Percentiles rank a stretch among this genome's conserved stretches.
phyloP scores from a whole-genome alignment of 2,797 vertebrate species.

The Phrynocephalus forsythii region DNA sequence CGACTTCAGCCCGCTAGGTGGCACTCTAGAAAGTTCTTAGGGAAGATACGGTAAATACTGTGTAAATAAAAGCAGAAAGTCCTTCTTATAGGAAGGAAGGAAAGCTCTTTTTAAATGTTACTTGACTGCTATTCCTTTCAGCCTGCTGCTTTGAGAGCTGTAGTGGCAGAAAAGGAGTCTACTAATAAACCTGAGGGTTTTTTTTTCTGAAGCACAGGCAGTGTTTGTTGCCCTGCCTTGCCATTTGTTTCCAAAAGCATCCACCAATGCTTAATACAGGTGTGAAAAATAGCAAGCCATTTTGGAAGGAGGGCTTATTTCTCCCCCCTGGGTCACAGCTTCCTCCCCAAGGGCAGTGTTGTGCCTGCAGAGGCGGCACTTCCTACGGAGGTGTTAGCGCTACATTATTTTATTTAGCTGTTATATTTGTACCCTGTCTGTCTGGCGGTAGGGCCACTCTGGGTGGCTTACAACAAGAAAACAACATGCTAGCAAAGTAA shows the following conservation, averaged over 20 bases:
- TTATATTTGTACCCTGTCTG: too few relatives aligned
- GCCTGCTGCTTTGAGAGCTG: neutral
- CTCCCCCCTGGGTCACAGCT: too few relatives aligned
- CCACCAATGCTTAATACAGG: neutral
- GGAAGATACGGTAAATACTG: neutral
- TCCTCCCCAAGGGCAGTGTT: too few relatives aligned
- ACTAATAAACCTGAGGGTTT: neutral
- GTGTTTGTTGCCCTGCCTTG: neutral
- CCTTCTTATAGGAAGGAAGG: conserved; percentile 3
- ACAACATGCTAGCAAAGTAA: too few relatives aligned
- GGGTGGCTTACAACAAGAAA: too few relatives aligned
- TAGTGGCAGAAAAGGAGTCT: neutral
- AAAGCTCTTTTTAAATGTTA: neutral
- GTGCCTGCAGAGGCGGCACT: too few relatives aligned
- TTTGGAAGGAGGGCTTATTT: too few relatives aligned
- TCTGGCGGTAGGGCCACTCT: too few relatives aligned
- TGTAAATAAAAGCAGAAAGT: neutral
- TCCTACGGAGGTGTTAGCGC: too few relatives aligned
- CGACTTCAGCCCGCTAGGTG: conserved; percentile 67
- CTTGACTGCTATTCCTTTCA: conserved; percentile 38
- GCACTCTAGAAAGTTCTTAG: conserved; percentile 61
- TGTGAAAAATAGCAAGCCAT: neutral
- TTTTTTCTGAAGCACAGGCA: conserved; percentile 23
- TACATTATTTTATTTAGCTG: too few relatives aligned
- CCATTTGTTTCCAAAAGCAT: neutral